Percentiles rank a stretch among this genome's conserved stretches.
These are phyloP conservation scores for Lagopus leucura DNA, from an alignment of 2,113 vertebrate species.

Conservation along the genomic window DNA sequence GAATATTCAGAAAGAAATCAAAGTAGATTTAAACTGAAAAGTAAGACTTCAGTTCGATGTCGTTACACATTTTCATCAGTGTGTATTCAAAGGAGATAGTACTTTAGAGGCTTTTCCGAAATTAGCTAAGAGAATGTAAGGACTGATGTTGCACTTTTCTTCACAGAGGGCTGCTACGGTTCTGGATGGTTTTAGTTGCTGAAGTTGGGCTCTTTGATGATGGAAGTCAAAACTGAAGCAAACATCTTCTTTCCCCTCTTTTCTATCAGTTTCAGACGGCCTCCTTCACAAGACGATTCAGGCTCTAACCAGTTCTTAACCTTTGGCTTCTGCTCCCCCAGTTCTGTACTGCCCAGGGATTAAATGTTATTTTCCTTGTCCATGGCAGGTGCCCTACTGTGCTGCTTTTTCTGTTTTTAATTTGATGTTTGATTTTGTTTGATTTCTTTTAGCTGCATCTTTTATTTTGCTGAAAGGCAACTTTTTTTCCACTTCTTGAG, in stretches of 20 bases:
- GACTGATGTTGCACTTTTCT: background rate
- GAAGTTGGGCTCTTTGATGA: background rate
- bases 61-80: background rate
- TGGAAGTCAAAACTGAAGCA: background rate
- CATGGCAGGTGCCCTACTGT: background rate
- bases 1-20: background rate
- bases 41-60: background rate
- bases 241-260: background rate
- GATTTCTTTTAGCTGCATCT: background rate
- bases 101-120: background rate
- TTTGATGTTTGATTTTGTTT: too few relatives aligned
- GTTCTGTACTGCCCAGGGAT: rapidly evolving
- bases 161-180: rapidly evolving
- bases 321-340: background rate
- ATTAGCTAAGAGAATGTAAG: background rate
- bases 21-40: background rate
- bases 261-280: background rate
- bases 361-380: background rate
- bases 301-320: background rate
- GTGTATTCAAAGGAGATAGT: background rate
- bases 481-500: background rate
- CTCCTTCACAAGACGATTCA: background rate
- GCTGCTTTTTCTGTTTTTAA: background rate
- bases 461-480: background rate
- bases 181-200: background rate